These are phyloP conservation scores for rabbit (Oryctolagus cuniculus) DNA, from an alignment of 2,113 vertebrate species.

Conservation along the genomic window mOryCun1.1 NC_091442.1:46571501-46572000, in stretches of 20 bases:
- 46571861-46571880: neutral
- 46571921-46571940: neutral
- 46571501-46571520: neutral
- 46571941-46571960: slow-evolving; percentile 23
- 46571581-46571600: neutral
- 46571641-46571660: neutral
- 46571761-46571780: neutral
- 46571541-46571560: neutral
- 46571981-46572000: neutral
- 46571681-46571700: neutral
- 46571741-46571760: neutral
- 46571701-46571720: neutral
- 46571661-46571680: neutral
- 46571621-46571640: too few relatives aligned
- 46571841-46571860: neutral
- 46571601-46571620: neutral
- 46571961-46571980: neutral
- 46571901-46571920: neutral
- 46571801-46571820: neutral
- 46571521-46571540: neutral
- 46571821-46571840: neutral
- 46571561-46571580: neutral
- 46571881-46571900: neutral
- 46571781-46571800: neutral
- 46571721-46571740: neutral